Evolutionary conservation across 2,113 vertebrate species (phyloP), one percentile per base, ranked within the genome.

Genomic region (Acinonyx jubatus): DNA sequence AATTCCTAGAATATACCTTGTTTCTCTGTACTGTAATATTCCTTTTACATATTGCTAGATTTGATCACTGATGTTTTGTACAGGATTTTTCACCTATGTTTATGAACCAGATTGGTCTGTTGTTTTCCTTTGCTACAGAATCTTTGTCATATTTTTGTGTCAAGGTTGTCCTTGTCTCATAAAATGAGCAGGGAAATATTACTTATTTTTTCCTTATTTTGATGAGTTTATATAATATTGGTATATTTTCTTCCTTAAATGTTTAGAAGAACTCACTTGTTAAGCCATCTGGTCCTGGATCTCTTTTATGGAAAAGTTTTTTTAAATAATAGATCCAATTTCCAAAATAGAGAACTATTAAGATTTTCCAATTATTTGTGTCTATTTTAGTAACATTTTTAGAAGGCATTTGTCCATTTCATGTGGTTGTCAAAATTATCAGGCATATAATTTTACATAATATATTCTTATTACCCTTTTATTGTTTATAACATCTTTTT

Each of bases 261-360:
- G 48, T 84, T 94, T 88, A 93, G 74, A 89, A 92, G 2, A 93
- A 96, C 84, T 98, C 38, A 93, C 85, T 94, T 93, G 29, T 68
- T 50, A 96, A 98, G 38, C 31, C 16, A 76, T 74, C 38, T 96
- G 63, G 50, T n/a, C 48, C 21, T 84, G 14, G 74, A 73, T 7
- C 45, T 87, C 18, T 87, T 78, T 95, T 82, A 68, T 52, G 41
- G 27, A 78, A 91, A 50, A 23, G 14, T 14, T 41, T 63, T 68
- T 73, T 45, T 31, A 61, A 94, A 66, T 78, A 80, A 74, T 19
- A 96, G 21, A 90, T 18, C 13, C 8, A 94, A 33, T 74, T 96
- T 92, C 27, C 41, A 73, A 52, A 79, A 52, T 66, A 50, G 14
- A 93, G 23, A 14, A 84, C 45, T 90, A 48, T 73, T 87, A 89